phyloP scores from a whole-genome alignment of 2,888 invertebrate genomes.

The Slavum lentiscoides region DNA sequence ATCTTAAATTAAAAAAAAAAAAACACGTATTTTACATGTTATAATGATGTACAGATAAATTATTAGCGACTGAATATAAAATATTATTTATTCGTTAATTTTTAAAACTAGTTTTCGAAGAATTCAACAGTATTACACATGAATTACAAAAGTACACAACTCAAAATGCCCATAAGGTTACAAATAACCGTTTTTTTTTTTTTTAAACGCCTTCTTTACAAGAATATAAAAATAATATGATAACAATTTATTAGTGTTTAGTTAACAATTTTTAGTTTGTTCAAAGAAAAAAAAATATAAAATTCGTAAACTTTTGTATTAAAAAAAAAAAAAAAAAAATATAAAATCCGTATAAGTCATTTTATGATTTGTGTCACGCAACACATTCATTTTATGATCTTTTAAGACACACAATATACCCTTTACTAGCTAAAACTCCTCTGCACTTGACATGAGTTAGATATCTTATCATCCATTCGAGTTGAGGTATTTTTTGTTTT shows the following conservation, averaged over 20 bases:
- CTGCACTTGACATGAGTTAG: constrained; percentile 88
- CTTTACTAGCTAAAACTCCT: constrained; percentile 88
- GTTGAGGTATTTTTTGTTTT: constrained; percentile 57
- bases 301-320: constrained; percentile 6
- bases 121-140: background rate
- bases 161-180: constrained; percentile 6
- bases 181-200: constrained; percentile 3
- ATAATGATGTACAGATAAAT: background rate
- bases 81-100: no score
- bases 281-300: constrained; percentile 38
- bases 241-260: constrained; percentile 27
- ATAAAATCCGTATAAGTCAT: constrained; percentile 9
- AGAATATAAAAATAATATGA: constrained; percentile 34
- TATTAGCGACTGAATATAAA: no score
- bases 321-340: constrained; percentile 15
- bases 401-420: constrained; percentile 69
- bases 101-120: background rate
- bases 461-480: constrained; percentile 83
- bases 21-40: background rate
- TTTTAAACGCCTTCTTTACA: constrained; percentile 43
- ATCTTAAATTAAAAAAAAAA: no score
- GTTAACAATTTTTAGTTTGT: constrained; percentile 43
- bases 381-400: constrained; percentile 18
- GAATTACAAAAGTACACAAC: background rate
- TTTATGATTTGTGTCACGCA: background rate